Base-by-base conservation (phyloP, 2,113 vertebrate genomes). In the Anoplopoma fimbria region DNA sequence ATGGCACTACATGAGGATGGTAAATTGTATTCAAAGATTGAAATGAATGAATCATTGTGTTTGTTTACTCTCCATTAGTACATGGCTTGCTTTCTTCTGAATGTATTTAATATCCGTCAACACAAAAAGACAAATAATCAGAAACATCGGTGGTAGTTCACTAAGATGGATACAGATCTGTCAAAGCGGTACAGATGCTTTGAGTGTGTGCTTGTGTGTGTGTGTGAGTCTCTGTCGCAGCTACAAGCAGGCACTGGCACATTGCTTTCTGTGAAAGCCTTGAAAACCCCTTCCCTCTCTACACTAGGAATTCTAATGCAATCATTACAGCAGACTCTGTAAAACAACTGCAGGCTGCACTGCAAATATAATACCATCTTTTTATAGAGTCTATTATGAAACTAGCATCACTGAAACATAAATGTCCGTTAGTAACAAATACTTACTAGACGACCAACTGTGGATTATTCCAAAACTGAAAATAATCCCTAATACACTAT, bases 251-350 rank as follows among this genome's bases (percentile, higher is more conserved):
- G 40, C n/a, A 60, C 21, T n/a, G 33, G 33, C 42, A 27, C 0
- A 2, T 21, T 69, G 33, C 6, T 63, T 29, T 14, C 25, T 15
- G 15, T 70, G 58, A 65, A 73, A 79, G 23, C 75, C 61, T 53
- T 78, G 33, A 60, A 80, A 25, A 65, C 55, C 6, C 17, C 13
- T 6, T 27, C 15, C n/a, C 38, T 29, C 61, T 73, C 42, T 23
- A 8, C 53, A 23, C 25, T 1, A 4, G 9, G 6, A 61, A 53
- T 27, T 57, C 45, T 55, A 4, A 19, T 57, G 69, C 62, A 84
- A 63, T 69, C 45, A 47, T 55, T 53, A n/a, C 73, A 71, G 51
- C 0, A 0, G 49, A 17, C 38, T 60, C 27, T 34, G 70, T 19
- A 40, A 76, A 15, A 64, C 34, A 45, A 36, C 69, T 63, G 27